Evolutionary conservation across 1,140 invertebrate genomes (phyloP).

Genomic region (Phenacoccus solenopsis): DNA sequence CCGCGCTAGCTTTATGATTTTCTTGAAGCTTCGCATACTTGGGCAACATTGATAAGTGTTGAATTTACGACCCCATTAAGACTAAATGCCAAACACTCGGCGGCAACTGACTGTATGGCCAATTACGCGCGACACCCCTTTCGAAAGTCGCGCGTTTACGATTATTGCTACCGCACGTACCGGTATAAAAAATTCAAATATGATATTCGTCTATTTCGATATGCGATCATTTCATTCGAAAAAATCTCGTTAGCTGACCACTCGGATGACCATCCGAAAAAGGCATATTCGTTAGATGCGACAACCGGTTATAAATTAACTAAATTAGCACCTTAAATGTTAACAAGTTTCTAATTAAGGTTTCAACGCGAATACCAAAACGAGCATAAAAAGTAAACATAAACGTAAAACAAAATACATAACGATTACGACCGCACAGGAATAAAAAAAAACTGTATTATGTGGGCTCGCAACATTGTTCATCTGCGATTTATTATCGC

Average conservation of each 20-base stretch:
- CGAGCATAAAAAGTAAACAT: background rate
- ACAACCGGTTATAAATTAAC: background rate
- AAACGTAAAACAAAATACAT: background rate
- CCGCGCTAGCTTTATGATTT: background rate
- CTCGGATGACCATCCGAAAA: background rate
- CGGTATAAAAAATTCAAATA: background rate
- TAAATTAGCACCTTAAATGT: background rate
- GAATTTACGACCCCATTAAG: background rate
- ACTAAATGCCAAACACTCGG: background rate
- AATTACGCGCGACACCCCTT: background rate
- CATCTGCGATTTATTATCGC: background rate
- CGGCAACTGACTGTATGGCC: background rate
- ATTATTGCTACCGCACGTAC: background rate
- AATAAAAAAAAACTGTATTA: too few relatives aligned
- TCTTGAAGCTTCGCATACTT: background rate
- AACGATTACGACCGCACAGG: background rate
- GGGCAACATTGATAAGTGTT: background rate
- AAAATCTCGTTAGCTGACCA: background rate
- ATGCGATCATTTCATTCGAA: background rate
- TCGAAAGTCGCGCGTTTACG: background rate
- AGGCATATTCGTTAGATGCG: background rate
- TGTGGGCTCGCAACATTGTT: too few relatives aligned
- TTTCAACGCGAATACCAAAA: background rate
- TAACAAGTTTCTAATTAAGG: conserved; percentile 3
- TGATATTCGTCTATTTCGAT: background rate